Percentiles rank a stretch among this genome's conserved stretches.
phyloP scores from a whole-genome alignment of 2,797 vertebrate species.

The Crenuchus spilurus region DNA sequence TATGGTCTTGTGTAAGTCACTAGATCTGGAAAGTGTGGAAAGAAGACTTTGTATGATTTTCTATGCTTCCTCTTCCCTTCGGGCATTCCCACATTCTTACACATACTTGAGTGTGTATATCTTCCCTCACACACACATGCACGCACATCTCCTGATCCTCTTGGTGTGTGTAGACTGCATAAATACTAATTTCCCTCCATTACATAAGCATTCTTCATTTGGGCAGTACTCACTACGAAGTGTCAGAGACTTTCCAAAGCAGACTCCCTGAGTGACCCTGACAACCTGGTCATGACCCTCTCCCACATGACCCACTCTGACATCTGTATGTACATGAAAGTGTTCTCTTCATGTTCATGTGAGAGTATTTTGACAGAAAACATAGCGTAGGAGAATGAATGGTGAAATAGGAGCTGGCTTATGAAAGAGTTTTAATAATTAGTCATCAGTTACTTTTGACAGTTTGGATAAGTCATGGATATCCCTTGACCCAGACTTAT shows the following conservation, averaged over 20 bases:
- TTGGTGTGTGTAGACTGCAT: not conserved
- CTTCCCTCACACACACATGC: not conserved
- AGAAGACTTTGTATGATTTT: not conserved
- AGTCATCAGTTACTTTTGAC: not conserved
- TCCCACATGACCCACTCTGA: conserved; percentile 8
- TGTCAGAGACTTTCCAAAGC: conserved; percentile 23
- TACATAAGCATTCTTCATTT: conserved; percentile 16
- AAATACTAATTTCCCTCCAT: not conserved
- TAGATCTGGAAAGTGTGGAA: not conserved
- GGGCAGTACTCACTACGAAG: not conserved
- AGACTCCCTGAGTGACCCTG: not conserved
- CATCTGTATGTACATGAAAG: not conserved
- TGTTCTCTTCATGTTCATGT: not conserved
- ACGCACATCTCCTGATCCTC: not conserved
- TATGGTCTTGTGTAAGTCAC: not conserved
- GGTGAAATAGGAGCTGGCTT: not conserved
- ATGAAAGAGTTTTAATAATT: not conserved
- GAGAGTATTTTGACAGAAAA: conserved; percentile 15
- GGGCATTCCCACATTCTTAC: not conserved
- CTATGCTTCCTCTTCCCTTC: not conserved
- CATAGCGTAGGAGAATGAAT: not conserved
- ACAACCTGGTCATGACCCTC: conserved; percentile 19
- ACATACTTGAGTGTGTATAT: not conserved
- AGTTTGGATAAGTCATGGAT: conserved; percentile 13
- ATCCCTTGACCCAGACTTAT: not conserved